These are phyloP conservation scores for Volucella inflata DNA, from an alignment of 2,888 invertebrate genomes.

Conservation along the genomic window DNA sequence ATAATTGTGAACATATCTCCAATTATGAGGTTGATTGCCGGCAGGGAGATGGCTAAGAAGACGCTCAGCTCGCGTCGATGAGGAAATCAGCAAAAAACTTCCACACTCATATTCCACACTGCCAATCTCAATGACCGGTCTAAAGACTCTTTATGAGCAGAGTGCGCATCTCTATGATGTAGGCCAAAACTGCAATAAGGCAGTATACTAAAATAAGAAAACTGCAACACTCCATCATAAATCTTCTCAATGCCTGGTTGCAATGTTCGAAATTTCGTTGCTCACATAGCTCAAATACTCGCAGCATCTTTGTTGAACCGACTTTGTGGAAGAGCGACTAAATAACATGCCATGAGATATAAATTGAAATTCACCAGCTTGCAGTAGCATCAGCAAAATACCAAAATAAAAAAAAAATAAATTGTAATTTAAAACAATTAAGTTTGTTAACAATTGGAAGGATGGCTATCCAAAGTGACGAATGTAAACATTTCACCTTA, in stretches of 20 bases:
- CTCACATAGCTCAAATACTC: slow-evolving; percentile 71
- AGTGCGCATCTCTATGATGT: slow-evolving; percentile 71
- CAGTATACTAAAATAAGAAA: slow-evolving; percentile 65
- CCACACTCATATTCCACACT: slow-evolving; percentile 56
- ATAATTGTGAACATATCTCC: slow-evolving; percentile 74
- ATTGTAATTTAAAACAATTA: slow-evolving; percentile 74
- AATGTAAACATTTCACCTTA: background rate
- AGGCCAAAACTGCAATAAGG: slow-evolving; percentile 73
- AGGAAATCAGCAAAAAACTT: slow-evolving; percentile 57
- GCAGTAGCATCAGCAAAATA: slow-evolving; percentile 23
- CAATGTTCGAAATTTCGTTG: slow-evolving; percentile 70
- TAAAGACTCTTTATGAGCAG: slow-evolving; percentile 61
- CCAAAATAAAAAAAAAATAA: slow-evolving; percentile 45
- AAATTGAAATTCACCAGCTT: slow-evolving; percentile 46
- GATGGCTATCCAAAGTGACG: slow-evolving; percentile 16
- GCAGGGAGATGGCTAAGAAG: slow-evolving; percentile 45
- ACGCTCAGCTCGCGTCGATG: slow-evolving; percentile 46
- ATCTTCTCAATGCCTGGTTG: slow-evolving; percentile 72
- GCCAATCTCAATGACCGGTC: slow-evolving; percentile 46
- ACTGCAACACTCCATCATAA: slow-evolving; percentile 69
- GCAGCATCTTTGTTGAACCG: slow-evolving; percentile 22
- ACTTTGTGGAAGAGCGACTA: background rate
- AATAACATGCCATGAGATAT: slow-evolving; percentile 44
- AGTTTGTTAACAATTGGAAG: slow-evolving; percentile 64
- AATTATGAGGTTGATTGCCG: slow-evolving; percentile 73